These are phyloP conservation scores for Stegodyphus mimosarum DNA, from an alignment of 1,140 invertebrate genomes.

Conservation along the genomic window DNA sequence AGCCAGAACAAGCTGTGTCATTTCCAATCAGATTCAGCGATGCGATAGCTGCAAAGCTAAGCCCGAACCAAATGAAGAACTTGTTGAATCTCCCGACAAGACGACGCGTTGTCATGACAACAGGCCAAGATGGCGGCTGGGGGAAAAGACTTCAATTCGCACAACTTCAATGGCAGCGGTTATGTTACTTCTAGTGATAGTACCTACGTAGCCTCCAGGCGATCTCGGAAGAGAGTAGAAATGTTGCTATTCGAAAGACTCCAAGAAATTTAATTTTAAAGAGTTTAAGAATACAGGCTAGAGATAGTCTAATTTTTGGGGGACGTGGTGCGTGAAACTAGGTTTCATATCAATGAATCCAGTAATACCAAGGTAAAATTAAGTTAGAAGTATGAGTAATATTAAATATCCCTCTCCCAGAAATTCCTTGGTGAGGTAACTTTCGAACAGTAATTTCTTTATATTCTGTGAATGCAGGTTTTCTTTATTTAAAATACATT, in stretches of 20 bases:
- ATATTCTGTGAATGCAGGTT: too few species aligned
- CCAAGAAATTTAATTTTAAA: slow-evolving; percentile 5
- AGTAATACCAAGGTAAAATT: too few species aligned
- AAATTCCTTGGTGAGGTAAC: too few species aligned
- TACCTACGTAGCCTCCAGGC: not conserved
- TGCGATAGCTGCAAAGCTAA: not conserved
- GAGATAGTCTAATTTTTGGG: too few species aligned
- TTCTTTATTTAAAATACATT: too few species aligned
- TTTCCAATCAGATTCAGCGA: slow-evolving; percentile 38
- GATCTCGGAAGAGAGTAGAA: not conserved
- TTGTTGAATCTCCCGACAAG: slow-evolving; percentile 32
- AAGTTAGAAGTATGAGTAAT: too few species aligned
- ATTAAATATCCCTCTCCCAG: too few species aligned
- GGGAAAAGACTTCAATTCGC: not conserved
- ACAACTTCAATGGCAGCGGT: slow-evolving; percentile 6
- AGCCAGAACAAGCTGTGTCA: slow-evolving; percentile 1
- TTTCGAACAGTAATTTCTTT: too few species aligned
- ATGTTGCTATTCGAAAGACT: not conserved
- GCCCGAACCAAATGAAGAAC: slow-evolving; percentile 7
- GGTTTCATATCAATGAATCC: too few species aligned
- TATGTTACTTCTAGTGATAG: not conserved
- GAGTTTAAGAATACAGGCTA: too few species aligned
- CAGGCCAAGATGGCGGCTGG: not conserved
- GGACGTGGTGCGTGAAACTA: too few species aligned
- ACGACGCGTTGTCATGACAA: slow-evolving; percentile 11